These are phyloP conservation scores for Lota lota DNA, from an alignment of 2,113 vertebrate genomes.

Conservation along the genomic window DNA sequence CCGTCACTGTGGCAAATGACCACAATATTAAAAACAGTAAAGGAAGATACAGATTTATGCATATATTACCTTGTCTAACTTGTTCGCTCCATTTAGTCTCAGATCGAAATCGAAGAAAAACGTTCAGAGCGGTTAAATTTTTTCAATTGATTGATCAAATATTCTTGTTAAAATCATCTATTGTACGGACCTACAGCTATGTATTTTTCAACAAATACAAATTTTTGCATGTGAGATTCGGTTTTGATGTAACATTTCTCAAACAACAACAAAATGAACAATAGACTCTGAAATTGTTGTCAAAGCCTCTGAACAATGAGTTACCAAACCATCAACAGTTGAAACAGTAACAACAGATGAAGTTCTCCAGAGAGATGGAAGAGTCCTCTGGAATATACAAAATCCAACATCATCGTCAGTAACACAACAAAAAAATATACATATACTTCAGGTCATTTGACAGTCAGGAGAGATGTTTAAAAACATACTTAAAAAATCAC, in stretches of 20 bases:
- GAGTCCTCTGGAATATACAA: no score
- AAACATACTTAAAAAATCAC: no score
- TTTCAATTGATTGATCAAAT: no score
- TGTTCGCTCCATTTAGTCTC: constrained; percentile 35
- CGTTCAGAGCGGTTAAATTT: constrained; percentile 42
- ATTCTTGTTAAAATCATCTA: no score
- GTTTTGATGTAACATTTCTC: not conserved
- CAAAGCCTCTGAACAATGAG: no score
- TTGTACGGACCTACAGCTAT: not conserved
- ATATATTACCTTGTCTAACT: constrained; percentile 47
- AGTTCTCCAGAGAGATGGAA: no score
- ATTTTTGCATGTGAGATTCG: not conserved
- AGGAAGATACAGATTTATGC: constrained; percentile 56
- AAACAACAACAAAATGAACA: no score
- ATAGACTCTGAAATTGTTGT: no score
- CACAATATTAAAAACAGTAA: constrained; percentile 44
- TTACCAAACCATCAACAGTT: no score
- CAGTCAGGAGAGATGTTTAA: not conserved
- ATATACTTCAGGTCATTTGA: not conserved
- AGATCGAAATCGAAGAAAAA: constrained; percentile 31
- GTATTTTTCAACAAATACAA: not conserved
- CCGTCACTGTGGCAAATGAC: constrained; percentile 35
- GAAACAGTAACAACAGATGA: no score
- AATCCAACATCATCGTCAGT: not conserved
- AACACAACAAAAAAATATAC: not conserved